A percentile compares a stretch with the other conserved stretches of the same genome.
Conservation (phyloP, 2,797 vertebrate species). For the Prunella strophiata region DNA sequence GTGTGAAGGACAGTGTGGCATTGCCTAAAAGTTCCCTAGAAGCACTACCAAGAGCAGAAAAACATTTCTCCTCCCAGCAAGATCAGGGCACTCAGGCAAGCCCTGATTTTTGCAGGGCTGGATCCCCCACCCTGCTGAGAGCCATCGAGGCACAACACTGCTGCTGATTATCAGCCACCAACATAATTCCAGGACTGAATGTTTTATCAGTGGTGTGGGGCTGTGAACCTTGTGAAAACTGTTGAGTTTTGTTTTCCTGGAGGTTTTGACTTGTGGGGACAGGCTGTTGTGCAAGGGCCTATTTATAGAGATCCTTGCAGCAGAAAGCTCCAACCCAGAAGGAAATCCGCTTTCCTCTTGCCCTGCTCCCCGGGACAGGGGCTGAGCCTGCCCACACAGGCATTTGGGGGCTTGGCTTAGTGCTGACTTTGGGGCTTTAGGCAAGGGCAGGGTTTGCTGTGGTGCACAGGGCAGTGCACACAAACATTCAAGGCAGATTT, state of each 20-base stretch:
- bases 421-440: not conserved
- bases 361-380: not conserved
- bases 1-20: rapidly evolving
- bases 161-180: not conserved
- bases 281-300: not conserved
- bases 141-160: rapidly evolving
- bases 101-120: not conserved
- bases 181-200: not conserved
- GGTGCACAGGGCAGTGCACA: not conserved
- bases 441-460: not conserved
- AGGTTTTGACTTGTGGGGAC: not conserved
- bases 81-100: not conserved
- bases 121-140: not conserved
- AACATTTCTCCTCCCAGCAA: not conserved
- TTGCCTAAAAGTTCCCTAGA: not conserved
- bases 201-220: not conserved
- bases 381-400: not conserved
- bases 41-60: not conserved
- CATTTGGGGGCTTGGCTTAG: not conserved
- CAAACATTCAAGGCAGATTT: no score
- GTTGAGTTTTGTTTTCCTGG: not conserved
- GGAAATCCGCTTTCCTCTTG: not conserved
- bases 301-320: not conserved
- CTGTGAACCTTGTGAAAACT: not conserved
- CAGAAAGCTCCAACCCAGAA: not conserved